A percentile compares a stretch with the other conserved stretches of the same genome.
Evolutionary conservation across 2,888 invertebrate genomes (phyloP).

Genomic region (Loripinus fragilis): DNA sequence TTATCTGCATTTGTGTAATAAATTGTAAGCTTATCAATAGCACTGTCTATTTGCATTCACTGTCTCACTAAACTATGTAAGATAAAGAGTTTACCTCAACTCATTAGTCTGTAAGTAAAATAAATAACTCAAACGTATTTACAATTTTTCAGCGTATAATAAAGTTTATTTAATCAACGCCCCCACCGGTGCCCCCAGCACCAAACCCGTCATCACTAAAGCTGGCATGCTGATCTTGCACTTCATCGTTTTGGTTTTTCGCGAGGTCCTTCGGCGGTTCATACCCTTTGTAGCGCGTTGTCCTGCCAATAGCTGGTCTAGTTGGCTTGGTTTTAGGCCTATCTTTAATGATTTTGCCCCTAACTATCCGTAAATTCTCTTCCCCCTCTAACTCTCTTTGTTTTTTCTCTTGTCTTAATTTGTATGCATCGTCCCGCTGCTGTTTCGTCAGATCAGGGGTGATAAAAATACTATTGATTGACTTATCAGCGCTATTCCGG

Average conservation of each 20-base stretch:
- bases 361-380: neutral
- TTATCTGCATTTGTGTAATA: slow-evolving; percentile 13
- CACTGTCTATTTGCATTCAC: neutral
- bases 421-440: neutral
- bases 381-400: neutral
- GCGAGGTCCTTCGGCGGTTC: too few species aligned
- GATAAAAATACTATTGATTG: neutral
- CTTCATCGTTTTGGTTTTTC: neutral
- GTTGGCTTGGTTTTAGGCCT: neutral
- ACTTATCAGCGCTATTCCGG: neutral
- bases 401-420: neutral
- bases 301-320: neutral
- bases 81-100: neutral
- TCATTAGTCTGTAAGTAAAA: neutral
- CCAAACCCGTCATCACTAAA: neutral
- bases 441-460: neutral
- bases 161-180: neutral
- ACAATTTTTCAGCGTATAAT: neutral
- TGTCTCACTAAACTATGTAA: slow-evolving; percentile 7
- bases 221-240: neutral
- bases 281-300: neutral
- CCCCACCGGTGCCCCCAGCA: neutral
- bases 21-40: neutral
- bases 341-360: slow-evolving; percentile 1
- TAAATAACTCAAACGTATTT: neutral